Evolutionary conservation across 2,797 vertebrate genomes (phyloP).

Genomic region (Notamacropus eugenii): DNA sequence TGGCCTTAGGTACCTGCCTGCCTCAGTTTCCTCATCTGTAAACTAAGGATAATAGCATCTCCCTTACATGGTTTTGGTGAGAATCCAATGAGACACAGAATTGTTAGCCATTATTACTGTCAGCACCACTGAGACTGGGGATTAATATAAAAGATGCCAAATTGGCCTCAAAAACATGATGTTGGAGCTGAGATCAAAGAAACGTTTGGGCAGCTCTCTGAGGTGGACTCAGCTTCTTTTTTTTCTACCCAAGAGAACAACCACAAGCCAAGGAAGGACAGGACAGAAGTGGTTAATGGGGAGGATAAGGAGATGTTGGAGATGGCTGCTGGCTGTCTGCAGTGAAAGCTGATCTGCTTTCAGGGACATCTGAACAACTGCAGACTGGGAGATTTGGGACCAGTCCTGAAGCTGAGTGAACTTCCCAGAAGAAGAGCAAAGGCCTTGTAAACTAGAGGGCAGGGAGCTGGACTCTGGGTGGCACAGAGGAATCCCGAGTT

Average conservation of each 20-base stretch:
- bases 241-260: too few species aligned
- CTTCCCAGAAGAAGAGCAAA: too few species aligned
- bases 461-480: not conserved
- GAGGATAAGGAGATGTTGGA: too few species aligned
- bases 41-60: not conserved
- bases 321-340: too few species aligned
- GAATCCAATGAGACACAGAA: not conserved
- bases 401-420: too few species aligned
- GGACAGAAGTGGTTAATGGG: not conserved
- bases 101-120: not conserved
- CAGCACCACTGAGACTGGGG: not conserved
- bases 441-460: too few species aligned
- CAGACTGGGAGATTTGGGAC: too few species aligned
- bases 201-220: too few species aligned
- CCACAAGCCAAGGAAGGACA: not conserved
- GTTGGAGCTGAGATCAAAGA: not conserved
- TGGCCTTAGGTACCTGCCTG: not conserved
- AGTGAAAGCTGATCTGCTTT: not conserved
- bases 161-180: not conserved
- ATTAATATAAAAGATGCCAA: not conserved
- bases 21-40: not conserved
- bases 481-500: not conserved
- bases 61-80: not conserved
- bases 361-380: not conserved
- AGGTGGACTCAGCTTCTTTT: too few species aligned